Percentiles rank a stretch among this genome's conserved stretches.
phyloP scores from a whole-genome alignment of 2,113 vertebrate species.

The Myrmecobius fasciatus region DNA sequence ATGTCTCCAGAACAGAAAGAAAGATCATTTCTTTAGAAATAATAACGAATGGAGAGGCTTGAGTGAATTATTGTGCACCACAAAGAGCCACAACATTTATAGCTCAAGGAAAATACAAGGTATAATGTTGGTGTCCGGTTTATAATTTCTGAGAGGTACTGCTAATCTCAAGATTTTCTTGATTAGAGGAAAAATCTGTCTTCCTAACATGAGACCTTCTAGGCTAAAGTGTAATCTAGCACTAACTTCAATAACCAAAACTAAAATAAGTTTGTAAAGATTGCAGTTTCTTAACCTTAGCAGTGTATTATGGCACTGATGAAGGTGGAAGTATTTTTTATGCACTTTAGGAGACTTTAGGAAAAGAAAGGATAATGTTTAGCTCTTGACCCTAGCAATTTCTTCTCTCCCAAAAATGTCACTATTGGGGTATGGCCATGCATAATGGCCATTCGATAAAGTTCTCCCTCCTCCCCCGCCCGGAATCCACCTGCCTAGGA shows the following conservation, averaged over 20 bases:
- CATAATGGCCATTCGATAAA: neutral
- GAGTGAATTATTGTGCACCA: slow-evolving; percentile 44
- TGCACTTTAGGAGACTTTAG: neutral
- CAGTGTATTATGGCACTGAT: neutral
- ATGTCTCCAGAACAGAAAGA: slow-evolving; percentile 65
- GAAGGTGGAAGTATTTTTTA: neutral
- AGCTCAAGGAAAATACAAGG: slow-evolving; percentile 30
- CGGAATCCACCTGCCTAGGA: slow-evolving; percentile 35
- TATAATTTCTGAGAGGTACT: slow-evolving; percentile 64
- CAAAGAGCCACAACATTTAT: slow-evolving; percentile 29
- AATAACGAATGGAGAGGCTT: slow-evolving; percentile 59
- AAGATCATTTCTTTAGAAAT: slow-evolving; percentile 65
- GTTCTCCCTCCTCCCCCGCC: slow-evolving; percentile 68
- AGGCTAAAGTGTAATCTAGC: slow-evolving; percentile 47
- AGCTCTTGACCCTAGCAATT: neutral
- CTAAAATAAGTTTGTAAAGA: slow-evolving; percentile 31
- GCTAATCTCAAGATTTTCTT: slow-evolving; percentile 46
- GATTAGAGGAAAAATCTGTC: slow-evolving; percentile 49
- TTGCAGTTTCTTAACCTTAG: neutral
- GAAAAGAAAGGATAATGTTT: neutral
- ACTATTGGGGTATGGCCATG: neutral
- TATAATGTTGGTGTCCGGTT: slow-evolving; percentile 63
- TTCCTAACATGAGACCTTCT: slow-evolving; percentile 56
- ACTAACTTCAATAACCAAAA: slow-evolving; percentile 55
- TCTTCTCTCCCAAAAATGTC: neutral